Conservation (phyloP, 2,888 invertebrate species). For the Diadegma fenestrale region DNA sequence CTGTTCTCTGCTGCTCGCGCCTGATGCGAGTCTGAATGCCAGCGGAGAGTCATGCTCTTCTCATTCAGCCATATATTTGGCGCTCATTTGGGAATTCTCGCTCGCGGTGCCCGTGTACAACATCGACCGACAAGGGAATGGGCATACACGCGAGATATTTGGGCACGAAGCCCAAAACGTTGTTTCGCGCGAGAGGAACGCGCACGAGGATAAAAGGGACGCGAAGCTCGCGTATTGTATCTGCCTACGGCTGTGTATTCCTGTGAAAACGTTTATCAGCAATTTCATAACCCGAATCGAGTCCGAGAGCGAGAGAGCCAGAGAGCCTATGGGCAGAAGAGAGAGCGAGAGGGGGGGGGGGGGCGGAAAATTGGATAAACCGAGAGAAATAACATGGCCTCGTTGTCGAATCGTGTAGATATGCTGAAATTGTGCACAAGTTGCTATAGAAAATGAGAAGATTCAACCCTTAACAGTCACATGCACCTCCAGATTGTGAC, state of each 20-base stretch:
- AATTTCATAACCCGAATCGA: conserved; percentile 38
- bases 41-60: conserved; percentile 53
- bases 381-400: conserved; percentile 5
- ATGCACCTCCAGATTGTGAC: no score
- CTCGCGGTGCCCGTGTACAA: background rate
- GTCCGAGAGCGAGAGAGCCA: background rate
- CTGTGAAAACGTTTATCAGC: conserved; percentile 56
- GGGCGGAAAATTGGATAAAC: conserved; percentile 25
- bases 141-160: conserved; percentile 38
- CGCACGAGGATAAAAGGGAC: background rate
- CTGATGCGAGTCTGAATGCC: conserved; percentile 53
- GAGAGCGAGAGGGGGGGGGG: no score
- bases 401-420: no score
- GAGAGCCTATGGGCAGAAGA: background rate
- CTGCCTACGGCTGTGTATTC: conserved; percentile 33
- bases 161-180: conserved; percentile 45
- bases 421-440: background rate
- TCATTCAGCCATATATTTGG: conserved; percentile 62
- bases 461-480: no score
- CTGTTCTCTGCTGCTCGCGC: conserved; percentile 12
- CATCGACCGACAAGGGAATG: conserved; percentile 14
- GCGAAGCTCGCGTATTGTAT: background rate
- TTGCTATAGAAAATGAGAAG: background rate
- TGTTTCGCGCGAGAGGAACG: conserved; percentile 33
- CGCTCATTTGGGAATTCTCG: conserved; percentile 66